Evolutionary conservation across 2,113 vertebrate genomes (phyloP).

Genomic region (Mohoua ochrocephala): DNA sequence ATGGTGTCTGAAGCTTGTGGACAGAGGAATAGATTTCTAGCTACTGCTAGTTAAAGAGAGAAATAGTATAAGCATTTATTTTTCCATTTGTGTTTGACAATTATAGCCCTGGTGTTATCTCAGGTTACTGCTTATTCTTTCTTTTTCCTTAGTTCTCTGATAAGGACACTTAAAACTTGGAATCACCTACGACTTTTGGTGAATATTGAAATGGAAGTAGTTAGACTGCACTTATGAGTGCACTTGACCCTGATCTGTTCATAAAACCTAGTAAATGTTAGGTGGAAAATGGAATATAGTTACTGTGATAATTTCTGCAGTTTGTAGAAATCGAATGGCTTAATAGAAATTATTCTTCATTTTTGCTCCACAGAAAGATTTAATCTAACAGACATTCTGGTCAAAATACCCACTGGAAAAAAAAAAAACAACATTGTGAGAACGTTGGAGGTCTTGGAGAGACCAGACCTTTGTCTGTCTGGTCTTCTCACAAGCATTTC

Average conservation of each 20-base stretch:
- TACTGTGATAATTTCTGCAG: neutral
- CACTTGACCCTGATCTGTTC: neutral
- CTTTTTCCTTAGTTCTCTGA: neutral
- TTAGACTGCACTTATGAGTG: neutral
- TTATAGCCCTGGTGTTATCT: neutral
- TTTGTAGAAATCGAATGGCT: fast-evolving
- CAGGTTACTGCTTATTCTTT: neutral
- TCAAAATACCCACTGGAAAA: neutral
- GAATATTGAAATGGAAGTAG: neutral
- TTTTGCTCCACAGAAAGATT: neutral
- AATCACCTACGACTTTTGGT: neutral
- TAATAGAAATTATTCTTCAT: neutral
- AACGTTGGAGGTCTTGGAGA: neutral
- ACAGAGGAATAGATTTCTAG: neutral
- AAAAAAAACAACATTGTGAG: neutral
- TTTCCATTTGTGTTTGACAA: neutral
- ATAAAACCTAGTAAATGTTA: neutral
- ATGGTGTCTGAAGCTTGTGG: neutral
- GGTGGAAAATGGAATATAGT: neutral
- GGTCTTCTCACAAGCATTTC: neutral
- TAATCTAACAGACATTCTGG: neutral
- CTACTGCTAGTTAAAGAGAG: neutral
- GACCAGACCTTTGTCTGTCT: neutral
- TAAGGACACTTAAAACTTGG: neutral
- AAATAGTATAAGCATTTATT: neutral